Conservation (phyloP, 2,113 vertebrate genomes). For the Arizona elegans region DNA sequence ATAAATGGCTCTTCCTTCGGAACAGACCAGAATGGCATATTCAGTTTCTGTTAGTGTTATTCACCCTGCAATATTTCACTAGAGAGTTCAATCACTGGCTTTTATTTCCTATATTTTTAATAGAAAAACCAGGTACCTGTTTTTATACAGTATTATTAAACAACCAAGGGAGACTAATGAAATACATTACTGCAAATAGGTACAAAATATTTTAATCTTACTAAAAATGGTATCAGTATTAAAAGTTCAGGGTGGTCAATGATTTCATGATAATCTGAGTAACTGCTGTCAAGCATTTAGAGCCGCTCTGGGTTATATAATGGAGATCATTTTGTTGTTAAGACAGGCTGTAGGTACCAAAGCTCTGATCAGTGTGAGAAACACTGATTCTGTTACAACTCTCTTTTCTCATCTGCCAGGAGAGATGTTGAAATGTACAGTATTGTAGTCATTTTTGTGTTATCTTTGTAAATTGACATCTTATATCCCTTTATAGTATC, state of each 20-base stretch:
- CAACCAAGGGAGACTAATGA: background rate
- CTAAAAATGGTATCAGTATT: background rate
- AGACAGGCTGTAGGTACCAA: conserved; percentile 7
- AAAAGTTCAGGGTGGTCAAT: conserved; percentile 24
- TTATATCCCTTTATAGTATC: background rate
- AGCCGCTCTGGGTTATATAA: conserved; percentile 35
- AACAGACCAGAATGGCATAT: background rate
- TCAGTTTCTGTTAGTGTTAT: background rate
- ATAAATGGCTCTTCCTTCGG: background rate
- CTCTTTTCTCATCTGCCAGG: background rate
- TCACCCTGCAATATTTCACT: background rate
- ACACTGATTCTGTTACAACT: background rate
- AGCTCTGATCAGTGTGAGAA: background rate
- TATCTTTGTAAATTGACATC: background rate
- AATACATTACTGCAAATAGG: conserved; percentile 3
- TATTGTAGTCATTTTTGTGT: background rate
- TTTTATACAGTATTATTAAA: background rate
- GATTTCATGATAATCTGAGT: conserved; percentile 10
- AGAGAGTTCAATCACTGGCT: conserved; percentile 1
- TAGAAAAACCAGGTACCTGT: background rate
- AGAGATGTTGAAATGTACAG: background rate
- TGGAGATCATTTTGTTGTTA: conserved; percentile 42
- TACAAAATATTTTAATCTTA: background rate
- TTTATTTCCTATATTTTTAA: background rate
- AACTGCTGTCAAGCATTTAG: background rate